Evolutionary conservation across 2,888 invertebrate species (phyloP).

Genomic region (Trisateles emortualis): DNA sequence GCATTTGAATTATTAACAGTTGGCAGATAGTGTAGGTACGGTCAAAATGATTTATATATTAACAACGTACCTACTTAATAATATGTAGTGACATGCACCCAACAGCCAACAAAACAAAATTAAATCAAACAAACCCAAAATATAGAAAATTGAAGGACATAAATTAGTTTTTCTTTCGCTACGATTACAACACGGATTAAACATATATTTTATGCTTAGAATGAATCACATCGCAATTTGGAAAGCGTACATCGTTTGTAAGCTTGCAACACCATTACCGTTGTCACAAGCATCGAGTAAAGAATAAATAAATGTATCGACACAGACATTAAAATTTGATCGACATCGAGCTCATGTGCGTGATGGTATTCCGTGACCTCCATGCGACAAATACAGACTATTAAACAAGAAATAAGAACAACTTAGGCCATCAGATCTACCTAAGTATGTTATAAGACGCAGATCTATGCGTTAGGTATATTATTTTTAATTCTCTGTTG

Average conservation of each 20-base stretch:
- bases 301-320: slow-evolving; percentile 57
- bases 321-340: slow-evolving; percentile 68
- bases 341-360: slow-evolving; percentile 60
- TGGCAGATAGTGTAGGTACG: no score
- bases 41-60: no score
- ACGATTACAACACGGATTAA: no score
- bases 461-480: background rate
- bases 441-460: background rate
- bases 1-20: no score
- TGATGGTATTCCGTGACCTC: slow-evolving; percentile 68
- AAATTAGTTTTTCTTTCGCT: no score
- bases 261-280: slow-evolving; percentile 55
- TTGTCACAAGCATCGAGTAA: slow-evolving; percentile 48
- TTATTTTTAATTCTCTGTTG: no score
- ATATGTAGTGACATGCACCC: no score
- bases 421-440: slow-evolving; percentile 21
- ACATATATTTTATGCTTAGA: no score
- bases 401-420: slow-evolving; percentile 38
- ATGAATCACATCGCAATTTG: slow-evolving; percentile 38
- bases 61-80: no score
- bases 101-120: no score
- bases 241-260: slow-evolving; percentile 54
- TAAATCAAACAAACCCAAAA: no score
- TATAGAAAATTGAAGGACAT: no score
- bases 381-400: slow-evolving; percentile 48